phyloP scores from a whole-genome alignment of 2,888 invertebrate species.

The Perithous albicinctus region DNA sequence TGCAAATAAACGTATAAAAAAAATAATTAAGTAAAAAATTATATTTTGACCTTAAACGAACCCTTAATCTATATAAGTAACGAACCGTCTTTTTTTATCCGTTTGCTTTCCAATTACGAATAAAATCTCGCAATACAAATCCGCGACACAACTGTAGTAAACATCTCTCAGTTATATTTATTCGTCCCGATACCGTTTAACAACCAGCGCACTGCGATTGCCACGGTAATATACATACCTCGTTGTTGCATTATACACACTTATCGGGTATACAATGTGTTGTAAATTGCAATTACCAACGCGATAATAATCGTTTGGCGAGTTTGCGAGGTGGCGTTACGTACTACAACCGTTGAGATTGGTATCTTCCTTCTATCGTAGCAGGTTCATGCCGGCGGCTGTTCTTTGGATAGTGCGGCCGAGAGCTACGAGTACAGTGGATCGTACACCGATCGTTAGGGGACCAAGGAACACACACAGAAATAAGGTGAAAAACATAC shows the following conservation, averaged over 20 bases:
- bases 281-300: constrained; percentile 66
- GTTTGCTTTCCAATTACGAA: constrained; percentile 11
- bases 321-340: constrained; percentile 33
- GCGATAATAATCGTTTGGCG: constrained; percentile 63
- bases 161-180: constrained; percentile 24
- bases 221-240: constrained; percentile 50
- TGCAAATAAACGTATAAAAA: too few species aligned
- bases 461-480: constrained; percentile 41
- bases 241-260: constrained; percentile 54
- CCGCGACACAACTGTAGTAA: not conserved
- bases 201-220: constrained; percentile 26
- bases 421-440: constrained; percentile 46
- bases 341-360: constrained; percentile 49
- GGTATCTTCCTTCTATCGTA: constrained; percentile 54
- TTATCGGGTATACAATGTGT: constrained; percentile 58
- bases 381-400: constrained; percentile 39
- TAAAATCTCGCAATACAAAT: not conserved
- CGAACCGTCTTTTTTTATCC: constrained; percentile 7
- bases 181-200: constrained; percentile 17
- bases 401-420: constrained; percentile 39
- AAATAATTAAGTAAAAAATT: too few species aligned
- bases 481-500: constrained; percentile 40
- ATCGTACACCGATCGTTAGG: constrained; percentile 49
- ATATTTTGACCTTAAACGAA: not conserved
- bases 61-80: not conserved